These are phyloP conservation scores for Falco columbarius DNA, from an alignment of 2,797 vertebrate species.

Conservation along the genomic window DNA sequence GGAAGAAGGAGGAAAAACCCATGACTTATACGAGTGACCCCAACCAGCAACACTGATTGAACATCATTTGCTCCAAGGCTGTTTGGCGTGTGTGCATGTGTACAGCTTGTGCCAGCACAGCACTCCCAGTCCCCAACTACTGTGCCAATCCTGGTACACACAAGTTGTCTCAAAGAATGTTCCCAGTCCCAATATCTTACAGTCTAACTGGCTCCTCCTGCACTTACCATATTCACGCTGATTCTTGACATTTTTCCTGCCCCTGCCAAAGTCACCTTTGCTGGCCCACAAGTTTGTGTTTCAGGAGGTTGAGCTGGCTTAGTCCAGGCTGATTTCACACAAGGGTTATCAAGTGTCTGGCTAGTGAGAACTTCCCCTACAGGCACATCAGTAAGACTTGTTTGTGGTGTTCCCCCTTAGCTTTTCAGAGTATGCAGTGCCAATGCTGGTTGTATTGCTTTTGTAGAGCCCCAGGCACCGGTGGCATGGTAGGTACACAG, in stretches of 20 bases:
- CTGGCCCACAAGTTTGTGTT: neutral
- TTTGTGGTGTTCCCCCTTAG: neutral
- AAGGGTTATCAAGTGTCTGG: neutral
- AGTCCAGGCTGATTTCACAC: neutral
- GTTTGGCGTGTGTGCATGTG: rapidly evolving
- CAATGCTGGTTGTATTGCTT: neutral
- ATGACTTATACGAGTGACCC: neutral
- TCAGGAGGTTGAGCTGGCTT: neutral
- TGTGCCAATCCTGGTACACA: neutral
- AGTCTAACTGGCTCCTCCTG: neutral
- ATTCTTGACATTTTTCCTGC: neutral
- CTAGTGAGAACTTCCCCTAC: neutral
- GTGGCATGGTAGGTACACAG: neutral
- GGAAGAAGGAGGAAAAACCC: neutral
- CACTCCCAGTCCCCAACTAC: neutral
- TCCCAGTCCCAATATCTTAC: neutral
- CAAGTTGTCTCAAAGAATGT: neutral
- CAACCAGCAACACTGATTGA: neutral
- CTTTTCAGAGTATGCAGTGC: neutral
- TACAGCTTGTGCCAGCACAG: neutral
- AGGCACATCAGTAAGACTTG: neutral
- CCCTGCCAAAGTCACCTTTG: neutral
- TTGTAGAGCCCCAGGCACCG: neutral
- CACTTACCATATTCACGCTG: neutral
- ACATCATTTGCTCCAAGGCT: rapidly evolving